Evolutionary conservation across 2,113 vertebrate species (phyloP), one percentile per base, ranked within the genome.

Genomic region (Hippocampus comes): DNA sequence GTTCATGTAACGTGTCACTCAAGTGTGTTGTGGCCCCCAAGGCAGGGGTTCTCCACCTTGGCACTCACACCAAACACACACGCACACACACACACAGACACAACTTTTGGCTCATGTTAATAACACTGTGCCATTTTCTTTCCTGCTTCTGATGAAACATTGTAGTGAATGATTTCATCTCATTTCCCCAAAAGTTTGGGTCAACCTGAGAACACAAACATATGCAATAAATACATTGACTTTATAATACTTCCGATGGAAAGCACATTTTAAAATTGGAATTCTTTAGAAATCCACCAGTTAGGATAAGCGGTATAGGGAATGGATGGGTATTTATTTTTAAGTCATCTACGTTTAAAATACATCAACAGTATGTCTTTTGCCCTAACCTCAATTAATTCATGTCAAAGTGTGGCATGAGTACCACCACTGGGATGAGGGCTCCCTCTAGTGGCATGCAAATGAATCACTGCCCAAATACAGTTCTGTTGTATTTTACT

Each of bases 21-120:
- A 87, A 57, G 71, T 86, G 78, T 88, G 68, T 68, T 76, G 68
- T 67, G 72, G 80, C 77, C 89, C 86, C 85, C 85, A 14, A 82
- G 88, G 89, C 86, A 72, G 84, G 86, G 88, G 81, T 63, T 90
- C 87, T 90, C 85, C 87, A 63, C 70, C 81, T 85, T 87, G 87
- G 81, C 86, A 84, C 79, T 57, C 63, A 72, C 74, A 43, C 74
- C 18, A 46, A 76, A 61, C 76, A 49, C 63, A 73, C 74, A 42
- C 69, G 38, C 69, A 34, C 64, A 77, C 67, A 49, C 60, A 75
- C 67, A 56, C 60, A 69, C 73, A 56, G 48, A 79, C 42, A 72
- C 56, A 70, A 6, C n/a, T 46, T 30, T 79, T 85, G 83, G 78
- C 86, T 86, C 73, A 74, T 67, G 57, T 68, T 80, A 76, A 5